Base-by-base conservation (phyloP, 1,140 invertebrate genomes). In the Tetraneura akinire region DNA sequence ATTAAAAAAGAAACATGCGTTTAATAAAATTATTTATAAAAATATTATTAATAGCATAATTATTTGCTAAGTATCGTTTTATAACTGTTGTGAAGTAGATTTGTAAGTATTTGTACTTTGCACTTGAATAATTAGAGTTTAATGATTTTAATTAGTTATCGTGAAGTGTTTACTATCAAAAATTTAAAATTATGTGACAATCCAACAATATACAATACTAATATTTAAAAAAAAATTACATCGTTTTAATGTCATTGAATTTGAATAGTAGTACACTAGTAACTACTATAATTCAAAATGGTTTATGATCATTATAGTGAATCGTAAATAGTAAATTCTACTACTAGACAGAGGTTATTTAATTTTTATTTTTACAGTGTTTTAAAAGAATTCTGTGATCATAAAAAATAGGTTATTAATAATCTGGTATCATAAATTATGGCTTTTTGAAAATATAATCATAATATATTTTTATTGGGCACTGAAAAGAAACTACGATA, bases 401-500 rank as follows among this genome's bases (percentile, higher is more conserved):
- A 51, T 76, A 76, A 74, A 76, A 76, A 26, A 3, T n/a, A 6
- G 11, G 51, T 76, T 76, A 76, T 76, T 76, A 76, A 76, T 37
- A 76, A 42, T 76, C 18, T 76, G 37, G 18, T 76, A 1, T 11
- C 32, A 13, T 5, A 76, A 76, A 76, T 57, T 57, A 76, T 76
- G 11, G 49, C 51, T 76, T 76, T 55, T 55, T 23, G 32, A 76
- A 76, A 57, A 76, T 37, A 76, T 55, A 37, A 74, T 74, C 55
- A 53, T 76, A 76, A 47, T 57, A 76, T 37, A 14, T 23, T 76
- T 76, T 76, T 76, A 76, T 57, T 57, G 51, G 37, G 29, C 6
- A 42, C 71, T 42, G 71, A 37, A 76, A 76, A 76, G n/a, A 76
- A 57, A 53, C 71, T 76, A 76, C n/a, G n/a, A 32, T 76, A 76